Base-by-base conservation (phyloP, 1,140 invertebrate species). In the Heliconius hermathena region DNA sequence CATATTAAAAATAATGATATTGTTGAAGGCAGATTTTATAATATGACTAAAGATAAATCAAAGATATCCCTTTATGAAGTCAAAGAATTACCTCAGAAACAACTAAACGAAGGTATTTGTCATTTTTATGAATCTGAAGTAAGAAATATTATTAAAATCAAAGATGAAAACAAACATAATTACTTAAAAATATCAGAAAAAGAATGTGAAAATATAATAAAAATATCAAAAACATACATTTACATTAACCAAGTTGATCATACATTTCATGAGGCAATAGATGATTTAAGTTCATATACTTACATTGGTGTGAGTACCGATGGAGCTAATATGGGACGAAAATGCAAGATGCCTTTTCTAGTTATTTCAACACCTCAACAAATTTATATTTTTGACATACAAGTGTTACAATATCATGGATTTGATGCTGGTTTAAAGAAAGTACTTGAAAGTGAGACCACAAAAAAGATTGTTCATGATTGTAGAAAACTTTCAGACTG, bases 391-490 rank as follows among this genome's bases (percentile, higher is more conserved):
- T 95, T 95, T 89, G 95, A 95, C 80, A 91, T 90, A 13, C 90
- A 95, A 84, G 90, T 91, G n/a, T 90, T 95, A 88, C 93, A 95
- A 70, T 89, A 91, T 73, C 91, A 90, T 87, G 92, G 90, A 26
- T 95, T 95, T 89, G 89, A 93, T 81, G 89, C 87, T 80, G 94
- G 94, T 8, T 79, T 95, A 29, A 92, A 91, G 71, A 85, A 93
- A 72, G 79, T 95, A 16, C 84, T 95, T 41, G 93, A 95, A 85
- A 88, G 85, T 87, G 86, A 94, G 46, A 78, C 73, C 26, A 93
- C 93, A 66, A 94, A 95, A 76, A 95, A 95, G 84, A 95, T 95
- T 84, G 88, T 95, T 22, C 94, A 95, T 91, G 92, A 95, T 81
- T 94, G 92, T 77, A 91, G 94, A 83, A 94, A 92, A 82, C 79